Conservation (phyloP, 2,113 vertebrate species). For the Puntigrus tetrazona region DNA sequence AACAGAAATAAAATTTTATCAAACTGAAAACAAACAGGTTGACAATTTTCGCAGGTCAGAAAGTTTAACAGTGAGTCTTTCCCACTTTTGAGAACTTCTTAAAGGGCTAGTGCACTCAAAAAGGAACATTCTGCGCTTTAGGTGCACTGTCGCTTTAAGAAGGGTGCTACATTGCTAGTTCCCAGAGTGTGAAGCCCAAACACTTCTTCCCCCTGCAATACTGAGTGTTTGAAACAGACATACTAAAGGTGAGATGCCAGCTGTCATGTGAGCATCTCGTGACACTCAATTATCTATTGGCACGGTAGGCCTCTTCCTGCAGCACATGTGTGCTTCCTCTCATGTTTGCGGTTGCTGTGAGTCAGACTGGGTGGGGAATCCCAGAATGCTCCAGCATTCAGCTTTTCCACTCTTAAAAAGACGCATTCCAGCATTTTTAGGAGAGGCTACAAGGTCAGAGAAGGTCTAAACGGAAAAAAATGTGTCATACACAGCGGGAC, state of each 20-base stretch:
- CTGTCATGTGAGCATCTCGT: neutral
- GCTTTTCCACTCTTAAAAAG: neutral
- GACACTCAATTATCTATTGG: neutral
- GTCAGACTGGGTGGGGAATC: conserved; percentile 62
- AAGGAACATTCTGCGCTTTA: neutral
- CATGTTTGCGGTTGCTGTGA: conserved; percentile 54
- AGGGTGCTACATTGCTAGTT: neutral
- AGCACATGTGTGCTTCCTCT: conserved; percentile 33
- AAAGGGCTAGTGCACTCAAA: neutral
- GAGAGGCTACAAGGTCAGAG: neutral
- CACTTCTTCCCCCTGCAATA: neutral
- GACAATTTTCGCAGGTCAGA: neutral
- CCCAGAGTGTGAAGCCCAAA: neutral
- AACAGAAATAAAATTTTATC: neutral
- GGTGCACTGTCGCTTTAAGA: neutral
- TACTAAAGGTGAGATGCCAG: neutral
- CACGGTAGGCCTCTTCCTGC: too few species aligned
- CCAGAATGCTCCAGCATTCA: neutral
- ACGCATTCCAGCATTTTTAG: neutral
- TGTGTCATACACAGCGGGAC: neutral
- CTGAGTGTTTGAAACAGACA: neutral
- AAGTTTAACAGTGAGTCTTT: neutral
- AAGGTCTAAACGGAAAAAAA: neutral
- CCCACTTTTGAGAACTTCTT: neutral
- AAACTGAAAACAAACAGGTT: neutral